Percentiles rank a stretch among this genome's conserved stretches.
phyloP scores from a whole-genome alignment of 2,113 vertebrate species.

The Sceloporus tristichus region DNA sequence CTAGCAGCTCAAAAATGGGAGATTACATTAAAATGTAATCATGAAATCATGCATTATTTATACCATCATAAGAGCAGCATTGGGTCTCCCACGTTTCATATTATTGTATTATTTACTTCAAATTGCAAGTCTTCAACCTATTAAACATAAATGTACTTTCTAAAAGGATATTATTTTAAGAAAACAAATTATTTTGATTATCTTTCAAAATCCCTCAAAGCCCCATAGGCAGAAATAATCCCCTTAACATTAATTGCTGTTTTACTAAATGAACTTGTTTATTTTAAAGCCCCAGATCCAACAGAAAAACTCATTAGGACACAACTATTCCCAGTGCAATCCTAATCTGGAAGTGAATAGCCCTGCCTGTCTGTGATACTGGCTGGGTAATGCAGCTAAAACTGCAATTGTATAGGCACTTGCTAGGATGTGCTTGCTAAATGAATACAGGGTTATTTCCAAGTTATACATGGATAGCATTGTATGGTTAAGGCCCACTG shows the following conservation, averaged over 20 bases:
- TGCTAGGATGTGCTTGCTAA: background rate
- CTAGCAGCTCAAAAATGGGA: conserved; percentile 37
- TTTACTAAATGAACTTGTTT: conserved; percentile 53
- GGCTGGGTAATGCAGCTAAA: background rate
- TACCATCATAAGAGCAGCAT: conserved; percentile 21
- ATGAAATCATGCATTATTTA: conserved; percentile 59
- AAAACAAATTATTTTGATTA: conserved; percentile 48
- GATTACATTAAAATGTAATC: conserved; percentile 59
- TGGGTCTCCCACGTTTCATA: conserved; percentile 38
- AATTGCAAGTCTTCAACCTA: conserved; percentile 52
- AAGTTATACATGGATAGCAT: background rate
- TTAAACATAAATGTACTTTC: conserved; percentile 45
- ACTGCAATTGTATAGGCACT: background rate
- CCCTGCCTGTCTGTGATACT: rapidly evolving
- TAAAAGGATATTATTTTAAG: conserved; percentile 49
- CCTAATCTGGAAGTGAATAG: conserved; percentile 24
- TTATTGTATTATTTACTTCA: conserved; percentile 57
- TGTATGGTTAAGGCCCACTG: background rate
- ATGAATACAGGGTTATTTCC: background rate
- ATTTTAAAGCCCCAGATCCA: conserved; percentile 27
- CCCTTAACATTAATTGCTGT: conserved; percentile 37
- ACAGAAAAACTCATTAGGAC: conserved; percentile 50
- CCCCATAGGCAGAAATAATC: conserved; percentile 41
- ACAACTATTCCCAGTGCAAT: background rate
- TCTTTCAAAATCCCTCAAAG: conserved; percentile 50